These are phyloP conservation scores for Rhegmatorhina hoffmannsi DNA, from an alignment of 2,113 vertebrate genomes.

Conservation along the genomic window DNA sequence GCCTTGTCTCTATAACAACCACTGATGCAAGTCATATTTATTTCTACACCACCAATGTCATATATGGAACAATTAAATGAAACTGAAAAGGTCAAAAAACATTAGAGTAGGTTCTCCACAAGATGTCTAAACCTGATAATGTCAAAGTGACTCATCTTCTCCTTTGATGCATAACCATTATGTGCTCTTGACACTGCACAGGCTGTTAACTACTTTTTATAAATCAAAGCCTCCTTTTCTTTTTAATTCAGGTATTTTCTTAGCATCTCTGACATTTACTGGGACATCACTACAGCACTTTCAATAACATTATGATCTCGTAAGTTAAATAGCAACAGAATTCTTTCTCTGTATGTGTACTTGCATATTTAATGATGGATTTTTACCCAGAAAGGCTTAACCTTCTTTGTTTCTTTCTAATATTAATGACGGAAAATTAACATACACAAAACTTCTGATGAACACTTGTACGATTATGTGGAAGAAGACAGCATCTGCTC, in stretches of 20 bases:
- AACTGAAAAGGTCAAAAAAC: constrained; percentile 73
- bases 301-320: neutral
- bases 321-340: neutral
- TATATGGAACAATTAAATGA: constrained; percentile 68
- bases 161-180: constrained; percentile 65
- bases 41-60: constrained; percentile 59
- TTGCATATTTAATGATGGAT: neutral
- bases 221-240: constrained; percentile 2
- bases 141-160: constrained; percentile 69
- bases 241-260: constrained; percentile 39
- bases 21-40: constrained; percentile 69
- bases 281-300: neutral
- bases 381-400: neutral
- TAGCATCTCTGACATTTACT: constrained; percentile 30
- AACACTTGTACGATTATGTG: neutral
- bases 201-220: constrained; percentile 31
- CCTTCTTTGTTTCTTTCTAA: neutral
- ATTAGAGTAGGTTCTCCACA: constrained; percentile 59
- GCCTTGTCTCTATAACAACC: constrained; percentile 71
- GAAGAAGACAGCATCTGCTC: neutral
- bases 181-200: constrained; percentile 36
- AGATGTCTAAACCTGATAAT: constrained; percentile 68
- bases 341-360: neutral
- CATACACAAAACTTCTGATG: neutral
- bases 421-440: neutral